Evolutionary conservation across 2,797 vertebrate species (phyloP).

Genomic region (Kryptolebias ocellatus): DNA sequence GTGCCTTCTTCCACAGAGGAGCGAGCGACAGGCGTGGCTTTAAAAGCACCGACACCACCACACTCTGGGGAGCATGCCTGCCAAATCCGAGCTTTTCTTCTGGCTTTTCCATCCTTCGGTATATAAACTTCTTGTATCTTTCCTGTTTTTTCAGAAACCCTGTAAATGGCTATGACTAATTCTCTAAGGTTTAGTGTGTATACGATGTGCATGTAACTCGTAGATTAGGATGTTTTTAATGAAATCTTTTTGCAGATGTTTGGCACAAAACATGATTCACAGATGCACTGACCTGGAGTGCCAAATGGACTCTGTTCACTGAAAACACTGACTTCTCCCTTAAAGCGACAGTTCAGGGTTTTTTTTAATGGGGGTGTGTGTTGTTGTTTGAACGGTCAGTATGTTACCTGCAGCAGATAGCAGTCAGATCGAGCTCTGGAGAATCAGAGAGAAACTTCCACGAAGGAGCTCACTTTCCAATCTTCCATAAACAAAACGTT

Average conservation of each 20-base stretch:
- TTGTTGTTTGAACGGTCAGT: not conserved
- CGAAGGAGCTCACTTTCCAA: not conserved
- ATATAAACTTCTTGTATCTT: conserved; percentile 68
- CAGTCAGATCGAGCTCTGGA: not conserved
- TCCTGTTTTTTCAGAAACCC: conserved; percentile 68
- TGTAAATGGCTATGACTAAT: conserved; percentile 71
- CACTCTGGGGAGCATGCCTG: conserved; percentile 68
- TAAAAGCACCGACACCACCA: conserved; percentile 47
- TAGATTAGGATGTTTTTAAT: conserved; percentile 80
- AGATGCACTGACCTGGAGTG: conserved; percentile 53
- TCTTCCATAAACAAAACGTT: not conserved
- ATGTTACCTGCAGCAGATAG: not conserved
- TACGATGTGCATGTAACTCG: conserved; percentile 79
- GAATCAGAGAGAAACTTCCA: not conserved
- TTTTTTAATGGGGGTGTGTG: conserved; percentile 2
- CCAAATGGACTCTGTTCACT: conserved; percentile 53
- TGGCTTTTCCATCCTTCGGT: conserved; percentile 50
- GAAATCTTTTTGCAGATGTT: conserved; percentile 52
- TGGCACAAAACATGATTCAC: conserved; percentile 63
- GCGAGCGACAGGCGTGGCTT: conserved; percentile 72
- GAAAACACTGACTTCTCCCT: conserved; percentile 53
- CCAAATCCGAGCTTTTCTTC: conserved; percentile 60
- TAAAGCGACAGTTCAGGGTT: not conserved
- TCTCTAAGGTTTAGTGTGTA: conserved; percentile 79
- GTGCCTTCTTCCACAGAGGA: conserved; percentile 82